Percentiles rank a stretch among this genome's conserved stretches.
phyloP scores from a whole-genome alignment of 2,797 vertebrate genomes.

The Rhinophrynus dorsalis region DNA sequence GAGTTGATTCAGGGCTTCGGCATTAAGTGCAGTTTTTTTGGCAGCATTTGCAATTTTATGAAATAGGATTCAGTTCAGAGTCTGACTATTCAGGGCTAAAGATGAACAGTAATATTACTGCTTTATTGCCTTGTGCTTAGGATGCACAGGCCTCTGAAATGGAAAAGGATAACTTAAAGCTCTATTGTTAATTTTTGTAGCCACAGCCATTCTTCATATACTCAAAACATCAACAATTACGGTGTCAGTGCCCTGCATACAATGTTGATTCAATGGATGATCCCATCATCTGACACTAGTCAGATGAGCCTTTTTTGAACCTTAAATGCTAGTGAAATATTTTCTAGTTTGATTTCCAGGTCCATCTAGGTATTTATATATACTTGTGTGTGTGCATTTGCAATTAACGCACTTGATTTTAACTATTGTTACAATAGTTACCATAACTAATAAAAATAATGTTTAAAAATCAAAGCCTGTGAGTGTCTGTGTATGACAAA shows the following conservation, averaged over 20 bases:
- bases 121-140: conserved; percentile 14
- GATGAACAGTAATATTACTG: conserved; percentile 5
- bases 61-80: conserved; percentile 20
- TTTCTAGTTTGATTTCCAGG: too few species aligned
- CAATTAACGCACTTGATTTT: too few species aligned
- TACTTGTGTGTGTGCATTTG: too few species aligned
- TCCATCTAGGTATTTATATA: too few species aligned
- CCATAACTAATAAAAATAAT: too few species aligned
- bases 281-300: too few species aligned
- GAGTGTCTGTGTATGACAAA: too few species aligned
- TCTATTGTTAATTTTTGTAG: not conserved
- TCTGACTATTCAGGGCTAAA: conserved; percentile 31
- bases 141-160: conserved; percentile 11
- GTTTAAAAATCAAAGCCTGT: too few species aligned
- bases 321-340: too few species aligned
- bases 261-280: conserved; percentile 1
- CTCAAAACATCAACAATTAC: conserved; percentile 5
- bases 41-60: conserved; percentile 45
- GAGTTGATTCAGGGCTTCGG: conserved; percentile 44
- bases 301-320: too few species aligned
- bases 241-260: not conserved
- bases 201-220: not conserved
- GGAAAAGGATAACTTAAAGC: not conserved
- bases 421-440: too few species aligned
- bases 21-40: conserved; percentile 42